A percentile compares a stretch with the other conserved stretches of the same genome.
phyloP scores from a whole-genome alignment of 2,113 vertebrate genomes.

The Esox niger region DNA sequence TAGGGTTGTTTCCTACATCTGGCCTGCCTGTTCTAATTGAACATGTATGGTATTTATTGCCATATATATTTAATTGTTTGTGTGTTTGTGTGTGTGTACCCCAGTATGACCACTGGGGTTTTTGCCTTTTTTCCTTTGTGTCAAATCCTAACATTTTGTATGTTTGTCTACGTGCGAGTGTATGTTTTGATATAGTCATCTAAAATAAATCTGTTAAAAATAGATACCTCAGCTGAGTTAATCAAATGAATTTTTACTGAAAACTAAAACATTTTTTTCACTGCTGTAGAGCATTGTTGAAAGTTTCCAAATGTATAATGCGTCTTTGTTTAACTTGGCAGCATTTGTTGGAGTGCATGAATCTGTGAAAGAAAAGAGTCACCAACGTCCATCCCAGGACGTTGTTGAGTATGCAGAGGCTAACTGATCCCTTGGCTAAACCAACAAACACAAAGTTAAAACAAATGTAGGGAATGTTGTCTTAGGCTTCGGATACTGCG shows the following conservation, averaged over 20 bases:
- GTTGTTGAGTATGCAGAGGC: slow-evolving; percentile 41
- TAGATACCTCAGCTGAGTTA: slow-evolving; percentile 19
- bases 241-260: slow-evolving; percentile 38
- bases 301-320: slow-evolving; percentile 61
- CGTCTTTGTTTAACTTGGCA: slow-evolving; percentile 63
- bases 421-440: slow-evolving; percentile 48
- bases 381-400: slow-evolving; percentile 43
- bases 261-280: slow-evolving; percentile 31
- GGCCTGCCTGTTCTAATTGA: slow-evolving; percentile 11
- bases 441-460: slow-evolving; percentile 59
- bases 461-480: slow-evolving; percentile 55
- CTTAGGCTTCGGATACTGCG: slow-evolving; percentile 46
- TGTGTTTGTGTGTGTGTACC: slow-evolving; percentile 12
- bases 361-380: slow-evolving; percentile 49
- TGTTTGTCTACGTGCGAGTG: slow-evolving; percentile 30
- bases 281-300: slow-evolving; percentile 43
- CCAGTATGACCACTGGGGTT: background rate
- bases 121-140: too few species aligned
- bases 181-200: slow-evolving; percentile 47
- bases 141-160: slow-evolving; percentile 9
- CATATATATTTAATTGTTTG: slow-evolving; percentile 2
- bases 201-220: slow-evolving; percentile 37
- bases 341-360: slow-evolving; percentile 23
- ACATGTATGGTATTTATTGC: slow-evolving; percentile 2
- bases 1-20: slow-evolving; percentile 22